These are phyloP conservation scores for Micrasema minimum DNA, from an alignment of 1,140 invertebrate genomes.

Conservation along the genomic window DNA sequence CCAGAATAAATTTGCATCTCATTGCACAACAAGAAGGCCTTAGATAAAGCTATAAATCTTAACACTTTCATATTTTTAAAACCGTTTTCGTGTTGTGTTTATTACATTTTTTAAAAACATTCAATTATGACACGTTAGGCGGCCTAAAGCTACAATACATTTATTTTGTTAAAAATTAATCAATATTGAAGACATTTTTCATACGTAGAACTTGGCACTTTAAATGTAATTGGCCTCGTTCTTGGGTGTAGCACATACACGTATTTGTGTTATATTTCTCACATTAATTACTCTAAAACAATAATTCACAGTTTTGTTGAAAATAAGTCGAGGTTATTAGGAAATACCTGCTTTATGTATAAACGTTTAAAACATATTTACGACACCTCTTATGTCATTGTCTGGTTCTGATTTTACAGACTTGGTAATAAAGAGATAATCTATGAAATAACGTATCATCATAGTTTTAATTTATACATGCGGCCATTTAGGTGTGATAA, in stretches of 20 bases:
- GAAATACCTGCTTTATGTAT: no score
- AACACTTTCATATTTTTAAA: conserved; percentile 24
- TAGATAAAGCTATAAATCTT: conserved; percentile 25
- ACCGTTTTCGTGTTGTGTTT: conserved; percentile 19
- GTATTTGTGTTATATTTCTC: conserved; percentile 12
- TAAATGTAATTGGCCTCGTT: conserved; percentile 27
- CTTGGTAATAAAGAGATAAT: no score
- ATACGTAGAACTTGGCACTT: not conserved
- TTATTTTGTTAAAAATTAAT: conserved; percentile 20
- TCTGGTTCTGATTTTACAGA: no score
- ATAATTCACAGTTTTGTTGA: conserved; percentile 10
- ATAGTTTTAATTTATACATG: no score
- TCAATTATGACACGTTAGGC: conserved; percentile 26
- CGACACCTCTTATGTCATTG: no score
- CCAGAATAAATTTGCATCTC: conserved; percentile 25
- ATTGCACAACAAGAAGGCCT: conserved; percentile 19
- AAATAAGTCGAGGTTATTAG: no score
- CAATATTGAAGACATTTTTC: conserved; percentile 12
- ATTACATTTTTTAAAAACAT: conserved; percentile 20
- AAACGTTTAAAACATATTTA: no score
- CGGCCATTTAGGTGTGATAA: no score
- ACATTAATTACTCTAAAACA: conserved; percentile 12
- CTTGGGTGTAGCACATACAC: conserved; percentile 17
- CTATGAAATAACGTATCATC: no score
- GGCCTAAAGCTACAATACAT: conserved; percentile 11